Evolutionary conservation across 2,888 invertebrate species (phyloP), one percentile per base, ranked within the genome.

Genomic region (Blomia tropicalis): DNA sequence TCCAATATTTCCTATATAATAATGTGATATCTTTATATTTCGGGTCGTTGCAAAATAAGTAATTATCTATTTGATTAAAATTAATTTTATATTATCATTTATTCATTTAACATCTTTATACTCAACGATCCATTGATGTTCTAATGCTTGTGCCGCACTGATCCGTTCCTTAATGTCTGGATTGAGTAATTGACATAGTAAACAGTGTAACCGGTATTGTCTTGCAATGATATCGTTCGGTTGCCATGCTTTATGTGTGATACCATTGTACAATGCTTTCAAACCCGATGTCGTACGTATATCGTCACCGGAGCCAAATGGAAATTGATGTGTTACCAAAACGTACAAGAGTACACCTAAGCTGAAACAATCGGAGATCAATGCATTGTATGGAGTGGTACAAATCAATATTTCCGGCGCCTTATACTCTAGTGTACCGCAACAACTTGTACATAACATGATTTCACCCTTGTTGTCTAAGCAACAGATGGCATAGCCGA

Each of bases 401-500:
- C 36, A 19, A n/a, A 17, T 14, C 4, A 60, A 30, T 22, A 23
- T 58, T 58, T 60, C 60, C 27, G 60, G 60, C 11, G 60, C 60
- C 25, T 58, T 58, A 23, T 60, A 60, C 22, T 60, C 56, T 17
- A 58, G 17, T 19, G 60, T 58, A 30, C 59, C 59, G 22, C 36
- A 59, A 27, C 54, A 36, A 17, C 22, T 43, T 41, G 19, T 36
- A 27, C 59, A 25, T 22, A 29, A 23, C 11, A 56, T 56, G 11
- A 56, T 30, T 19, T 56, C 11, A 19, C 25, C 29, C 2, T 29
- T 56, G 4, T 14, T 23, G 29, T 56, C 56, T 3, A 29, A 4
- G 29, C 56, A 27, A 4, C 14, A 2, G 17, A 14, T 23, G 14
- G 56, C 56, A 36, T 56, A 56, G 25, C 25, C 29, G 29, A 56